Base-by-base conservation (phyloP, 2,888 invertebrate genomes). In the Macrosiphum euphorbiae region DNA sequence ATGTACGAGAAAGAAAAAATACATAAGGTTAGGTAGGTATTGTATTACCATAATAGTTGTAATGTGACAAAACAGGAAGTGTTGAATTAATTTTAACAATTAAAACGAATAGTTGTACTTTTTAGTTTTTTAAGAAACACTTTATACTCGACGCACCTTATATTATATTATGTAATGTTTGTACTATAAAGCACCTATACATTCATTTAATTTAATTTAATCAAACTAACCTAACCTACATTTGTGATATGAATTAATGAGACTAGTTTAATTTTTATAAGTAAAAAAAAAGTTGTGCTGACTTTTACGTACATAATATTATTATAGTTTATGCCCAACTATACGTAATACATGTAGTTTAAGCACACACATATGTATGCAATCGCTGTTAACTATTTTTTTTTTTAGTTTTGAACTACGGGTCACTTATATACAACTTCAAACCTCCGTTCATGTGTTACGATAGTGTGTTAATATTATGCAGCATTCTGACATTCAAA, bases 21-120 rank as follows among this genome's bases (percentile, higher is more conserved):
- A 90, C n/a, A 90, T 47, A 67, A 90, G 28, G 8, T 61, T 78
- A 78, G 28, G 13, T 44, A 44, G 89, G n/a, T 87, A 41, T n/a
- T 3, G 1, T 28, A 89, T 61, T 61, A 47, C 47, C 89, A 90
- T 90, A 58, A 52, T 87, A 78, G 35, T 61, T 90, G 47, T 90
- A 16, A 61, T 67, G 67, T 35, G 35, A 50, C 67, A 90, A 90
- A 90, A 90, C 90, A n/a, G 50, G 47, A 90, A 50, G 50, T 78
- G 50, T 67, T 50, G 35, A 90, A 90, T 78, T 78, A 13, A 50
- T 90, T 90, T 78, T 90, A n/a, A 78, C 24, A 50, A 47, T 78
- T 78, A 78, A 78, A 67, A 90, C n/a, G 61, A 20, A 90, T 78
- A 41, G 8, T 78, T 78, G 20, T 78, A 35, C 7, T 20, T 78